phyloP scores from a whole-genome alignment of 2,113 vertebrate genomes.

The Cryptomyrus ogoouensis region DNA sequence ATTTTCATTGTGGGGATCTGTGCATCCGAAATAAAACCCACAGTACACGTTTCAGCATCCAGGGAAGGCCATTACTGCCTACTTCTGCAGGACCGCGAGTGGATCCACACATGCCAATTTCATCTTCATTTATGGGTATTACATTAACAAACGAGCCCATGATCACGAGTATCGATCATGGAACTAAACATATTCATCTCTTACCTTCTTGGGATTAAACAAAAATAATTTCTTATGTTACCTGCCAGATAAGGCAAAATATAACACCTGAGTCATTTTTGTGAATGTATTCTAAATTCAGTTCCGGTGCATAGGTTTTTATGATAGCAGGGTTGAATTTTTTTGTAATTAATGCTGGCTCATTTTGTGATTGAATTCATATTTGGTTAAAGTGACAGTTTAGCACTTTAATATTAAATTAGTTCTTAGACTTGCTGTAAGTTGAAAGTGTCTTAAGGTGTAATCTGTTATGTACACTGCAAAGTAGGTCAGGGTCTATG shows the following conservation, averaged over 20 bases:
- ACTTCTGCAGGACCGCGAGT: background rate
- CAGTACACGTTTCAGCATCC: background rate
- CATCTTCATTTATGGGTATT: background rate
- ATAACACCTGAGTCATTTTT: background rate
- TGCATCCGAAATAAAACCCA: background rate
- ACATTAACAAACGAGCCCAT: background rate
- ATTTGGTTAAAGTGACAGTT: background rate
- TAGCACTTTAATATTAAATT: background rate
- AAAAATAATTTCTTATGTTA: background rate
- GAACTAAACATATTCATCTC: background rate
- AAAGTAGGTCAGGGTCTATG: background rate
- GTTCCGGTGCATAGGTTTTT: background rate
- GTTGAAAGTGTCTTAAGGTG: background rate
- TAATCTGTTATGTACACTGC: background rate
- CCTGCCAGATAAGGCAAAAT: background rate
- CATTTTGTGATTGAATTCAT: background rate
- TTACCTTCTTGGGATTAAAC: background rate
- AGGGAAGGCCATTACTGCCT: background rate
- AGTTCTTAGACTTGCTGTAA: background rate
- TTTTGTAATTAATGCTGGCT: background rate
- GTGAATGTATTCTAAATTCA: background rate
- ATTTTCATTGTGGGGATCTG: background rate
- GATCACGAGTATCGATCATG: background rate
- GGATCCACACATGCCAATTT: background rate
- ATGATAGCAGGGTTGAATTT: background rate